These are phyloP conservation scores for Lepus oiostolus DNA, from an alignment of 2,797 vertebrate species.

Conservation along the genomic window DNA sequence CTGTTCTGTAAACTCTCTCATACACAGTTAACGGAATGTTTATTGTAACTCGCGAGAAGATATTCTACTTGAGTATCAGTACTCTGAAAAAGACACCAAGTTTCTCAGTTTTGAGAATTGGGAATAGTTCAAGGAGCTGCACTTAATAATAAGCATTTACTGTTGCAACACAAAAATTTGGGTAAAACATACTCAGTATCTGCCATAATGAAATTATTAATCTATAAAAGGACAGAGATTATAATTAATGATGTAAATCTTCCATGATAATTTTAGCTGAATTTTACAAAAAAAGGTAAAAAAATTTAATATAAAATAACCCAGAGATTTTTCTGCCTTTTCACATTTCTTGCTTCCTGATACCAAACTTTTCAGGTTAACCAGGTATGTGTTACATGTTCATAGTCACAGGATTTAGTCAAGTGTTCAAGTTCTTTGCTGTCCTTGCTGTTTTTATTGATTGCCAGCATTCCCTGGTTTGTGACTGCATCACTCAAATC, in stretches of 20 bases:
- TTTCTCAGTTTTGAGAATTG: neutral
- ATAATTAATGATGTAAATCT: neutral
- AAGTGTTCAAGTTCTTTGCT: neutral
- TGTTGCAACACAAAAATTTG: neutral
- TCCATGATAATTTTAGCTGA: neutral
- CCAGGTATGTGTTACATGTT: neutral
- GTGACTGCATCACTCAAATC: neutral
- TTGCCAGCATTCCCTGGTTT: too few species aligned
- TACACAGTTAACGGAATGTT: neutral
- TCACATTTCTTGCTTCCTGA: neutral
- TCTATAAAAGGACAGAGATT: neutral
- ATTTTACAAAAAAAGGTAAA: neutral
- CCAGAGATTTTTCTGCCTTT: neutral
- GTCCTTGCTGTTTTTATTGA: neutral
- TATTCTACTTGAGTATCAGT: neutral
- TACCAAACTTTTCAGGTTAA: neutral
- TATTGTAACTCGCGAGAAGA: neutral
- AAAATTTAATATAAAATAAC: neutral
- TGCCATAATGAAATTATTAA: neutral
- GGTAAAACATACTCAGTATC: neutral
- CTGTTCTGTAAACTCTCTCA: neutral
- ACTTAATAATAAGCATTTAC: neutral
- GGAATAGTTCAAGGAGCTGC: neutral
- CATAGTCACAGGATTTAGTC: neutral
- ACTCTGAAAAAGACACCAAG: neutral